A percentile compares a stretch with the other conserved stretches of the same genome.
phyloP scores from a whole-genome alignment of 2,113 vertebrate species.

The Protomyctophum bolini region DNA sequence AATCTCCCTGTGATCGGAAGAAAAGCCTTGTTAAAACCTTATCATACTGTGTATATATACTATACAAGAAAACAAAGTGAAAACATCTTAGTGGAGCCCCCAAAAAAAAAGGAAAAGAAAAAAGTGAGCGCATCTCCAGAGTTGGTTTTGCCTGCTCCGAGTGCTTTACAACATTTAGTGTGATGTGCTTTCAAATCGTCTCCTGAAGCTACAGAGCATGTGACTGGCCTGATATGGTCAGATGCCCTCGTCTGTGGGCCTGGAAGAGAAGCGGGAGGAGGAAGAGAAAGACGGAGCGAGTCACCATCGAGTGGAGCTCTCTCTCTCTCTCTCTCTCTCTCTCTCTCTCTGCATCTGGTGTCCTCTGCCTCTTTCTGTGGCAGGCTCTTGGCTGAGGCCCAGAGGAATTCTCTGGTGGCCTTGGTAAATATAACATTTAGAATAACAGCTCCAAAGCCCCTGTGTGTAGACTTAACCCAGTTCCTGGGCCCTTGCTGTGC shows the following conservation, averaged over 20 bases:
- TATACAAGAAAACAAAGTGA: slow-evolving; percentile 15
- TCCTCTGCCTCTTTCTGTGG: slow-evolving; percentile 50
- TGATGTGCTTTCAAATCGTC: slow-evolving; percentile 38
- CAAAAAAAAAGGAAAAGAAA: not conserved
- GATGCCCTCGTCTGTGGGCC: slow-evolving; percentile 32
- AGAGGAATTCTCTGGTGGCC: slow-evolving; percentile 80
- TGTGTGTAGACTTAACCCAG: slow-evolving; percentile 76
- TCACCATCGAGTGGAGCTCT: slow-evolving; percentile 24
- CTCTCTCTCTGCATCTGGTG: slow-evolving; percentile 39
- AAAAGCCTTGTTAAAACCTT: slow-evolving; percentile 12
- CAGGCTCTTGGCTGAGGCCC: slow-evolving; percentile 68
- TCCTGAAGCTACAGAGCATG: slow-evolving; percentile 46
- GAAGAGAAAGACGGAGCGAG: not conserved
- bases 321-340: slow-evolving; percentile 47
- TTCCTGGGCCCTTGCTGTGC: slow-evolving; percentile 71
- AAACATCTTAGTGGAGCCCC: slow-evolving; percentile 39
- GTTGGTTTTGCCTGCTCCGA: slow-evolving; percentile 30
- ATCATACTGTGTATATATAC: slow-evolving; percentile 33
- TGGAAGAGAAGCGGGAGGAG: slow-evolving; percentile 27
- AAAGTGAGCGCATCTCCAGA: slow-evolving; percentile 38
- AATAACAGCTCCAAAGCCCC: slow-evolving; percentile 71
- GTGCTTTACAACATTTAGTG: slow-evolving; percentile 27
- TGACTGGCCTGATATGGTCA: slow-evolving; percentile 60
- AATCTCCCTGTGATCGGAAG: slow-evolving; percentile 41
- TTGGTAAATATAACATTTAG: slow-evolving; percentile 79